A percentile compares a stretch with the other conserved stretches of the same genome.
phyloP scores from a whole-genome alignment of 2,113 vertebrate genomes.

The Jaculus jaculus region DNA sequence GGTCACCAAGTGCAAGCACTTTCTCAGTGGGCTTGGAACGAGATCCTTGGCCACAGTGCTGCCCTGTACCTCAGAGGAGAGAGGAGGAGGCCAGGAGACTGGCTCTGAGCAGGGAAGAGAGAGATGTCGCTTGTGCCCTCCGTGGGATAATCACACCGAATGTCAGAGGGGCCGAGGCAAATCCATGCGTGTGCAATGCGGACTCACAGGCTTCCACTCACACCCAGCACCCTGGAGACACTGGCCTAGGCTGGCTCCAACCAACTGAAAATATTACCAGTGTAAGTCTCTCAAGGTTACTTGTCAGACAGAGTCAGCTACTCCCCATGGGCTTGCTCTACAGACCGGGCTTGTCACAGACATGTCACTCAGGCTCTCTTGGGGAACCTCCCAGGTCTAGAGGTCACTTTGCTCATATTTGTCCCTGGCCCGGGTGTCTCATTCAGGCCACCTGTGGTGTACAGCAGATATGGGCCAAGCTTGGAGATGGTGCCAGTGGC shows the following conservation, averaged over 20 bases:
- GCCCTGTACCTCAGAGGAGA: fast-evolving
- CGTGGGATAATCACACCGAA: neutral
- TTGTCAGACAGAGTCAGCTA: slow-evolving; percentile 71
- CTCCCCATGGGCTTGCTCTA: slow-evolving; percentile 55
- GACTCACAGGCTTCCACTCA: neutral
- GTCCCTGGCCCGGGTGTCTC: neutral
- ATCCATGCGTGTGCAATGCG: fast-evolving
- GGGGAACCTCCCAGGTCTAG: slow-evolving; percentile 13
- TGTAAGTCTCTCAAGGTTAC: slow-evolving; percentile 77
- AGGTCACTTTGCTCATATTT: slow-evolving; percentile 42
- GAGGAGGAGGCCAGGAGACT: neutral
- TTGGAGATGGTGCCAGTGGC: neutral
- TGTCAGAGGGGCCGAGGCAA: neutral
- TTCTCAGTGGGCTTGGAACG: slow-evolving; percentile 39
- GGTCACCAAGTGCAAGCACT: slow-evolving; percentile 70
- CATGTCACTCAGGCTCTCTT: slow-evolving; percentile 43
- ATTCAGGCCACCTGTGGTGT: neutral
- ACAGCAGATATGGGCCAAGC: neutral
- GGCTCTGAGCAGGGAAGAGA: neutral
- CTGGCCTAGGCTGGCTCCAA: slow-evolving; percentile 53
- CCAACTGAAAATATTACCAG: slow-evolving; percentile 66
- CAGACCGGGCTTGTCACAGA: slow-evolving; percentile 67
- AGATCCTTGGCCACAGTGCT: neutral
- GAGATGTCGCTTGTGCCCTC: neutral
- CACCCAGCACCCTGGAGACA: slow-evolving; percentile 66